Evolutionary conservation across 2,888 invertebrate species (phyloP).

Genomic region (Eremobia ochroleuca): DNA sequence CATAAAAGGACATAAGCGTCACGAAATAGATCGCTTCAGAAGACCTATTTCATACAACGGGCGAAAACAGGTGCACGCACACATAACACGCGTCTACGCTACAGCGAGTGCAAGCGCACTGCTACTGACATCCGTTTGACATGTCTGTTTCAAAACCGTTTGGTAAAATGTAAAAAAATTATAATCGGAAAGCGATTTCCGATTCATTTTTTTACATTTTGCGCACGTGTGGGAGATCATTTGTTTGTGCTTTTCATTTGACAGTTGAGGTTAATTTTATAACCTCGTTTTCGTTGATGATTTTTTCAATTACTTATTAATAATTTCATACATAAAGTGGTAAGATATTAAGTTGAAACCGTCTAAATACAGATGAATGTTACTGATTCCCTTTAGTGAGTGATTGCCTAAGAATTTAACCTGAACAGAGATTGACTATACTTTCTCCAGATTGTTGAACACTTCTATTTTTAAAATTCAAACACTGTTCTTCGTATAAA

Average conservation of each 20-base stretch:
- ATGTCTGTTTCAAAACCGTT: too few species aligned
- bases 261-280: not conserved
- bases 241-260: not conserved
- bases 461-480: too few species aligned
- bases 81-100: too few species aligned
- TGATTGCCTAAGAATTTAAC: not conserved
- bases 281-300: too few species aligned
- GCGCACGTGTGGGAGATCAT: too few species aligned
- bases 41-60: not conserved
- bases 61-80: not conserved
- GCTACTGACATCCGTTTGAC: too few species aligned
- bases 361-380: not conserved
- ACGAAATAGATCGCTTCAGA: not conserved
- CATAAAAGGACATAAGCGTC: conserved; percentile 24
- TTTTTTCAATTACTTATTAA: not conserved
- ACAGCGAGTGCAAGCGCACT: too few species aligned
- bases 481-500: too few species aligned
- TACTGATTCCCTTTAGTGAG: not conserved
- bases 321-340: not conserved
- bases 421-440: too few species aligned
- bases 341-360: not conserved
- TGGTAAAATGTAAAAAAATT: too few species aligned
- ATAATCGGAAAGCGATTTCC: too few species aligned
- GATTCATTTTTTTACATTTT: too few species aligned
- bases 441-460: not conserved